Percentiles rank a stretch among this genome's conserved stretches.
Conservation (phyloP, 2,113 vertebrate species). For the Serinus canaria region DNA sequence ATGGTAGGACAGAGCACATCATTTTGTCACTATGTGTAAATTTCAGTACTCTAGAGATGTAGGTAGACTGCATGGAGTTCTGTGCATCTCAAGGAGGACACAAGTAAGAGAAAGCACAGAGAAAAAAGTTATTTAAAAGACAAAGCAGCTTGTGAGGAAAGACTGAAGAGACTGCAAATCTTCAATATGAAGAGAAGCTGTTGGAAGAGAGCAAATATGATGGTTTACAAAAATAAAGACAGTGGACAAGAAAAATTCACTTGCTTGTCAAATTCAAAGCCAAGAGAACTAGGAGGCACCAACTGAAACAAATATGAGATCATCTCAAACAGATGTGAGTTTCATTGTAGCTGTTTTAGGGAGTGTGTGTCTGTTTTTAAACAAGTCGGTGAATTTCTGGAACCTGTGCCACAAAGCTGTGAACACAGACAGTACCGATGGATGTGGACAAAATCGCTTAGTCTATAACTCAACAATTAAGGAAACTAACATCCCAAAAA, state of each 20-base stretch:
- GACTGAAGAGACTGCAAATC: not conserved
- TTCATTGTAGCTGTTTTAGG: not conserved
- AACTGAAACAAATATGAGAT: not conserved
- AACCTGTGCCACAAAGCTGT: not conserved
- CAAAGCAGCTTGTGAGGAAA: not conserved
- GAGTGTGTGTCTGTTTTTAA: not conserved
- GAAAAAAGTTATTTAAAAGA: not conserved
- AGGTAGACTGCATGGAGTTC: not conserved
- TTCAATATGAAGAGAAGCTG: not conserved
- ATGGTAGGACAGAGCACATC: not conserved
- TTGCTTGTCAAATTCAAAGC: not conserved
- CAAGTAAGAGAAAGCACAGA: not conserved
- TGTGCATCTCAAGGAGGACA: not conserved
- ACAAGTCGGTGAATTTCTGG: not conserved
- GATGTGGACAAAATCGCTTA: not conserved
- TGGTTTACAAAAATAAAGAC: not conserved
- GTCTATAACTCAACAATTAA: not conserved
- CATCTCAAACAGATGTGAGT: not conserved
- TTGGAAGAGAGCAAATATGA: not conserved
- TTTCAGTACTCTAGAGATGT: not conserved
- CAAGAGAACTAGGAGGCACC: not conserved
- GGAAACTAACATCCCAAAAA: not conserved
- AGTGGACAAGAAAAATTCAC: not conserved
- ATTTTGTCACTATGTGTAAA: not conserved
- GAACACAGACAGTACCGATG: not conserved